Conservation (phyloP, 37 sponge, comb jelly and placozoan species). For the Axinella damicornis region DNA sequence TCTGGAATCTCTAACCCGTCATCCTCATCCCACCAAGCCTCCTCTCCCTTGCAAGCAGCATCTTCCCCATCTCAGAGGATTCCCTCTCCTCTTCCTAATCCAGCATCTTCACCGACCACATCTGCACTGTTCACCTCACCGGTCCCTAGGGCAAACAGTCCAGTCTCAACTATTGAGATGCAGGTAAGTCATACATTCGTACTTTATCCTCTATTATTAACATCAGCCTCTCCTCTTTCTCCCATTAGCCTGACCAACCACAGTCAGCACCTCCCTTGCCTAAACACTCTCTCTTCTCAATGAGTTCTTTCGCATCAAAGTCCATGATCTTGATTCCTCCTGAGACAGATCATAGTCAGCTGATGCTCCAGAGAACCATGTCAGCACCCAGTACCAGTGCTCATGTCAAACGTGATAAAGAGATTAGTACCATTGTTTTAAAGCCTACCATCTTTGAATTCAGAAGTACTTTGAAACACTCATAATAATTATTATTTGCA, state of each 20-base stretch:
- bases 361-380: no score
- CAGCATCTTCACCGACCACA: neutral
- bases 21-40: no score
- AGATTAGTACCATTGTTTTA: no score
- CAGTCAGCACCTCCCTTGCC: neutral
- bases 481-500: no score
- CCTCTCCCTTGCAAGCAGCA: neutral
- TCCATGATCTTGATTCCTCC: conserved; percentile 4
- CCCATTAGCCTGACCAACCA: no score
- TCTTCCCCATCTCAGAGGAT: neutral
- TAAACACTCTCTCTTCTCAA: conserved; percentile 7
- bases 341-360: no score
- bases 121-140: neutral
- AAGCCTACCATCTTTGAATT: no score
- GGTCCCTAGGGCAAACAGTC: neutral
- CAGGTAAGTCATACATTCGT: no score
- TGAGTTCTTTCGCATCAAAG: conserved; percentile 25
- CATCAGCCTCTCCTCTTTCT: no score
- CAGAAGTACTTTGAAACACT: no score
- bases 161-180: neutral
- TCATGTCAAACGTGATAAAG: neutral
- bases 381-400: neutral
- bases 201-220: no score
- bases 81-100: neutral
- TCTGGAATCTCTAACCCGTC: no score